Evolutionary conservation across 2,113 vertebrate species (phyloP), one percentile per base, ranked within the genome.

Genomic region (Mohoua ochrocephala): DNA sequence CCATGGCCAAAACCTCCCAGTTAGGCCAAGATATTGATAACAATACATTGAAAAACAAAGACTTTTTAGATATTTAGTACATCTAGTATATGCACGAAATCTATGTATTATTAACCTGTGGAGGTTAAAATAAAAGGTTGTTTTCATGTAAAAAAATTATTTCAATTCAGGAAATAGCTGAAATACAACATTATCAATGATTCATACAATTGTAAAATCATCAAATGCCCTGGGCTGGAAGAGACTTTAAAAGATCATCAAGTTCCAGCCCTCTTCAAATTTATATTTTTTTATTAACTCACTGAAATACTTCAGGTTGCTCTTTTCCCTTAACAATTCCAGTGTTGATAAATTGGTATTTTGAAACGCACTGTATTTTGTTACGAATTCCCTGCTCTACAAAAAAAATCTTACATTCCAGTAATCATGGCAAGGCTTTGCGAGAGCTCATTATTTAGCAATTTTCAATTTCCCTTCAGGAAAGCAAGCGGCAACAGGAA

Each of bases 71-170:
- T 18, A 35, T 42, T 78, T 82, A 50, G 7, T 30, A 60, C 5
- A 20, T 17, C 6, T 50, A 20, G 1, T 53, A 21, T 41, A 22
- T 17, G 14, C 2, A 56, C 35, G 3, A 57, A 45, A 67, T 45
- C 57, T 5, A 13, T 13, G 10, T 7, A 15, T 37, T 45, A n/a
- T 13, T 59, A 69, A 7, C 6, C 14, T 45, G 39, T 22, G 35
- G 9, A 83, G 20, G 35, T 84, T 39, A 30, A 84, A 91, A 73
- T 7, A 80, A 28, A 74, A 59, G 6, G 19, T 20, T 75, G 11
- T 1, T 84, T 60, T 84, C 1, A 0, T 9, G 2, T 54, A 3
- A 63, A 77, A 49, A 39, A 47, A 52, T 0, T 1, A 42, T n/a
- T 83, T 44, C 47, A 6, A 44, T 90, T 56, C 41, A 64, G n/a